A percentile compares a stretch with the other conserved stretches of the same genome.
Conservation (phyloP, 2,113 vertebrate species). For the Oncorhynchus kisutch region DNA sequence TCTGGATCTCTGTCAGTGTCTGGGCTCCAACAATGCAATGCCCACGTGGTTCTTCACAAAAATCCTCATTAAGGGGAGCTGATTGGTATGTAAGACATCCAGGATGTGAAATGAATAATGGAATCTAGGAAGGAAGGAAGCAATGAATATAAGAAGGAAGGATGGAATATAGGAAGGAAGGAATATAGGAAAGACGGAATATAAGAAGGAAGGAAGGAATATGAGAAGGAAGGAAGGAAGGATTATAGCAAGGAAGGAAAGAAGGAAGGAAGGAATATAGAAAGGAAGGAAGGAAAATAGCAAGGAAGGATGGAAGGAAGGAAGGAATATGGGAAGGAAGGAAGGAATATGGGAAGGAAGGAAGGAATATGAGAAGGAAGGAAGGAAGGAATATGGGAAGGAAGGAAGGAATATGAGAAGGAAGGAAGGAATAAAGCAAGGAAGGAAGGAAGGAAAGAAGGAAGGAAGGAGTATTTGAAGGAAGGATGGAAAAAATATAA, state of each 20-base stretch:
- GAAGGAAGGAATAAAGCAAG: accelerated
- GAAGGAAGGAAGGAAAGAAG: not conserved
- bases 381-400: no score
- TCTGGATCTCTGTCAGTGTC: not conserved
- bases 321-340: no score
- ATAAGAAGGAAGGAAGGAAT: not conserved
- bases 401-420: no score
- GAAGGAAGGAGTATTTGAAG: no score
- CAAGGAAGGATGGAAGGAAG: no score
- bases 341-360: no score
- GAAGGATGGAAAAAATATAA: no score
- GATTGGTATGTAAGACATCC: not conserved
- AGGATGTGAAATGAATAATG: not conserved
- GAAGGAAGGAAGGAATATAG: no score
- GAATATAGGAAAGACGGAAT: not conserved
- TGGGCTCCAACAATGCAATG: not conserved
- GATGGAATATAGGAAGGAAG: not conserved
- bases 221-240: no score
- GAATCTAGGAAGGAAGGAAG: not conserved
- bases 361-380: no score
- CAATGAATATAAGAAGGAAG: not conserved
- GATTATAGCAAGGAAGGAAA: no score
- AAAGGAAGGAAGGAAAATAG: no score
- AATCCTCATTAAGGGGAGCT: not conserved
- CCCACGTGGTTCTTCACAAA: not conserved